Evolutionary conservation across 2,113 vertebrate species (phyloP), one percentile per base, ranked within the genome.

Genomic region (Leptocoma aspasia): DNA sequence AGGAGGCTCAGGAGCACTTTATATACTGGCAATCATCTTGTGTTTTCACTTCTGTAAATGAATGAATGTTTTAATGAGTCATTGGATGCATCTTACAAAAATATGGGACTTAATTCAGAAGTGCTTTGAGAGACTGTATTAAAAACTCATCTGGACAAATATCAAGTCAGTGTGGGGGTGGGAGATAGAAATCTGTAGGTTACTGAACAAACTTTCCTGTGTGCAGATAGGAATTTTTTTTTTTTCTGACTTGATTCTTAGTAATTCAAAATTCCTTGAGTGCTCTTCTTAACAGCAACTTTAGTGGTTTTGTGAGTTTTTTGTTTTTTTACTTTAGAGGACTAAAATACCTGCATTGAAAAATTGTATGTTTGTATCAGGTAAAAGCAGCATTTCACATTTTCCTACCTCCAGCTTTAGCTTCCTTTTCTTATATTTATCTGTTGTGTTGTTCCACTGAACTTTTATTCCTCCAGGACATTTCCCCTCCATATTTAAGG

Each of bases 11-110:
- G 96, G 88, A 95, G 57, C 82, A 78, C 79, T 94, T 89, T 83
- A 14, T 86, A 31, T 35, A 52, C 68, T 94, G 90, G 90, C 95
- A 95, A 2, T 93, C 61, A 10, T 63, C 66, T 86, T 72, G 57
- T 92, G 13, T 94, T 95, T 95, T 82, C 87, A 82, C 87, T 95
- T 87, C 76, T 88, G 65, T 81, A 94, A 93, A 89, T 96, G 91
- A 95, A 87, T 71, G 94, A n/a, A 71, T 88, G 49, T 57, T 54
- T 93, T 90, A 91, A 92, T 96, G 95, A 94, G 84, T 91, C 92
- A 54, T 53, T 87, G 93, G 90, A 75, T 95, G 86, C 88, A 85
- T 81, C 65, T 78, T 66, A 45, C 4, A 50, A 84, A 94, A 95
- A 82, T 44, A 84, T 31, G 90, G 47, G 63, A 31, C 77, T 94